Evolutionary conservation across 1,140 invertebrate genomes (phyloP), one percentile per base, ranked within the genome.

Genomic region (Contarinia nasturtii): DNA sequence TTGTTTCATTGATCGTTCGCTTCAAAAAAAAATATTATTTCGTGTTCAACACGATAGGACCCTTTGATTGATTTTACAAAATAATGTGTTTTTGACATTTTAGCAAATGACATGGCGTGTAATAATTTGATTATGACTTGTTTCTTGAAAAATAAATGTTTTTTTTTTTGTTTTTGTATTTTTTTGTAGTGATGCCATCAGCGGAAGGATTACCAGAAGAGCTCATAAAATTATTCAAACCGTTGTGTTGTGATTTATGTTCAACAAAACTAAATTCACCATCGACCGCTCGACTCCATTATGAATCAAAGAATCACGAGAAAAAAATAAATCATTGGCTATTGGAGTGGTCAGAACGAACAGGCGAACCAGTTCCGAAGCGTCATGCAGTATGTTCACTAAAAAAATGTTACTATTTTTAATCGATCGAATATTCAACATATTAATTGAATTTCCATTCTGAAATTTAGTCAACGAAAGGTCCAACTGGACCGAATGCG

Each of bases 251-350:
- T 50, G 58, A 66, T 44, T 48, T 69, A n/a, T 69, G 67, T 52
- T 51, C 54, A 27, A 46, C 52, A 0, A 55, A 64, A 44, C 54
- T 68, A 50, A 65, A 60, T 27, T 65, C 64, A 1, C 57, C 59
- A 44, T 57, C 56, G 33, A 60, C 57, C 19, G 66, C 67, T 4
- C 63, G 63, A 47, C 52, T 66, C 38, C 67, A 69, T 45, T 69
- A 69, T 47, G 58, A 65, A 47, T 67, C 67, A 0, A 68, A 67
- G 48, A 58, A 60, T 18, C 67, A 69, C 49, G 63, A 67, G 46
- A 66, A 66, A 34, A 64, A 66, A 43, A 58, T 69, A 14, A 55
- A 57, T 43, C 61, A 57, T 21, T 69, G 58, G 57, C 49, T 69
- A 33, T 53, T 59, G 4, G 58, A 56, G 43, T 44, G 64, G 56